Base-by-base conservation (phyloP, 2,113 vertebrate species). In the Athene cunicularia region DNA sequence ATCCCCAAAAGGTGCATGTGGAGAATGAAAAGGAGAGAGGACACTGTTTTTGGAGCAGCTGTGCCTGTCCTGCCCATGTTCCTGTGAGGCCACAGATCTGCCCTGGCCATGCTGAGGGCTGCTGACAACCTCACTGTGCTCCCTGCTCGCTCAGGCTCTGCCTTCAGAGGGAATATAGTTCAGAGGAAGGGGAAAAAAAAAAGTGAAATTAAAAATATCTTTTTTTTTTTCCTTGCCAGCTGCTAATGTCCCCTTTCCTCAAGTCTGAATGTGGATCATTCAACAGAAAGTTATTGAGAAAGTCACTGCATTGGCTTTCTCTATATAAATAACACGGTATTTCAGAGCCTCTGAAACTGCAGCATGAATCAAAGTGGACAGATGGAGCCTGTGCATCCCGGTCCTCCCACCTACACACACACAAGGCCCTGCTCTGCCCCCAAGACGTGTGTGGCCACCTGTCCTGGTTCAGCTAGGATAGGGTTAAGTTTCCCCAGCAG, bases 331-430 rank as follows among this genome's bases (percentile, higher is more conserved):
- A 88, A 39, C 7, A 8, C 4, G 0, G 0, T 37, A 39, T 73
- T 83, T 76, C 64, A 59, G 63, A 96, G 80, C 63, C 50, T 80
- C 55, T 84, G 88, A 47, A 93, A 83, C 4, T 86, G 67, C 67
- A 75, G 21, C 63, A 50, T 63, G 75, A 55, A 90, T 93, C 79
- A 63, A 80, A 43, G 4, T 1, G 9, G 71, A 83, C 63, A 92
- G 92, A 33, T 59, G 88, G 75, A 62, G 71, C 11, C 28, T 62
- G 49, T 12, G 58, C 82, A 73, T 56, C 71, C 41, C 7, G 2
- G 6, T 41, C 41, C 71, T 93, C 32, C 85, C 14, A 10, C 0
- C 2, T 16, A 37, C 41, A 33, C 1, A 0, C 45, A 64, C 35
- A 37, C 1, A 1, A 45, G 47, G 28, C 14, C 20, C 56, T 43